Evolutionary conservation across 2,113 vertebrate genomes (phyloP), one percentile per base, ranked within the genome.

Genomic region (Sylvietta virens): DNA sequence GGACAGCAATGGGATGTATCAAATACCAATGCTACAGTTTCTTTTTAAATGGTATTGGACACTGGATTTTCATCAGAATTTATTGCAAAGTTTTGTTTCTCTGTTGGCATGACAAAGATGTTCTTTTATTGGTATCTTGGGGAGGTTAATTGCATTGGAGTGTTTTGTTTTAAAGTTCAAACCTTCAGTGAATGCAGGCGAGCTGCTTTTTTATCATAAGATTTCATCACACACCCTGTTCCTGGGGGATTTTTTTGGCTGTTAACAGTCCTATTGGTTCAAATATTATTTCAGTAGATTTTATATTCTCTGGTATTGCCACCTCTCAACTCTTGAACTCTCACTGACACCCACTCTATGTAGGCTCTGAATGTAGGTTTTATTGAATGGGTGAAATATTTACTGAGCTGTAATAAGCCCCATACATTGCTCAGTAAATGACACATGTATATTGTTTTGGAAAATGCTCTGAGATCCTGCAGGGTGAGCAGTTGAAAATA

Each of bases 331-430:
- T 87, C 53, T 87, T 72, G 54, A 54, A 6, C 58, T 87, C 58
- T 85, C 60, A 35, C 77, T 35, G 48, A 76, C 65, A 79, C 26
- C 37, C 66, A 69, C 45, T 53, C 62, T 80, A 3, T 9, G 8
- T 13, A 61, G 47, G 39, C 39, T 73, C 50, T 70, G 35, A 88
- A 74, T 79, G 58, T 4, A 50, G 40, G 26, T 67, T 91, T 95
- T 89, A 72, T 72, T 85, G 84, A 65, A 91, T 11, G 39, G 61
- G 74, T 81, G 81, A 83, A 91, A 58, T 79, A 87, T 95, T 92
- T 95, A 61, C 84, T 81, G 53, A 67, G 53, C 53, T 3, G 2
- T 62, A 71, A 92, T 74, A 73, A 93, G 21, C 56, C 48, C 74
- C 72, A 66, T 40, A 71, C 47, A 40, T 48, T 35, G 78, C 58